These are phyloP conservation scores for Prionace glauca DNA, from an alignment of 2,797 vertebrate genomes.

Conservation along the genomic window DNA sequence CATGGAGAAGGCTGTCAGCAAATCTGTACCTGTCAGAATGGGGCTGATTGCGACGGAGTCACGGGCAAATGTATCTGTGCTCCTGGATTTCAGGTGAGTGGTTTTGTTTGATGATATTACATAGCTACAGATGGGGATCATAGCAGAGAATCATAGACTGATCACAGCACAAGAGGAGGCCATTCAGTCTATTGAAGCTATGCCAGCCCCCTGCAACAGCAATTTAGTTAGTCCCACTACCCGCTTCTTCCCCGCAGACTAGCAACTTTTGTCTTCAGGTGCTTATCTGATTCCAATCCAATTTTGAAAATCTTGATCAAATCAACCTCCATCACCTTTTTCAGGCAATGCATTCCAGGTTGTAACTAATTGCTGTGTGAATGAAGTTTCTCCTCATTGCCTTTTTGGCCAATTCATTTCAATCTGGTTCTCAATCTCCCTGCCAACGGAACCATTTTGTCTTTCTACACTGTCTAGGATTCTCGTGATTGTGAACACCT, in stretches of 20 bases:
- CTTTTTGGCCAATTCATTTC: background rate
- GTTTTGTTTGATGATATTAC: background rate
- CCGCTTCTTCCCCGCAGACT: background rate
- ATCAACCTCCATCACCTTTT: background rate
- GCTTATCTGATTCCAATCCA: background rate
- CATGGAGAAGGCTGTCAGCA: slow-evolving; percentile 78
- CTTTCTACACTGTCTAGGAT: background rate
- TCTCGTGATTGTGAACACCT: background rate
- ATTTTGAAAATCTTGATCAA: background rate
- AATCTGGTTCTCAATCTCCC: background rate
- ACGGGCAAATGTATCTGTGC: slow-evolving; percentile 80
- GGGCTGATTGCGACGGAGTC: slow-evolving; percentile 84
- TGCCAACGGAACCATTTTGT: background rate
- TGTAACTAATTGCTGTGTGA: background rate
- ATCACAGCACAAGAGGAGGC: background rate
- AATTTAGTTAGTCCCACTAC: background rate
- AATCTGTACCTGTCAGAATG: slow-evolving; percentile 79
- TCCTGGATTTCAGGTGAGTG: slow-evolving; percentile 81
- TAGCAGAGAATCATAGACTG: background rate
- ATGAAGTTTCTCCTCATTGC: background rate
- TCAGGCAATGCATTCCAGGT: background rate
- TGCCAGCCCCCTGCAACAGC: background rate
- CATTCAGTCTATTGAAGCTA: too few species aligned
- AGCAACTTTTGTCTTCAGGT: background rate
- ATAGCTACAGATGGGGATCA: background rate